Conservation (phyloP, 2,888 invertebrate species). For the Aphodius sticticus region DNA sequence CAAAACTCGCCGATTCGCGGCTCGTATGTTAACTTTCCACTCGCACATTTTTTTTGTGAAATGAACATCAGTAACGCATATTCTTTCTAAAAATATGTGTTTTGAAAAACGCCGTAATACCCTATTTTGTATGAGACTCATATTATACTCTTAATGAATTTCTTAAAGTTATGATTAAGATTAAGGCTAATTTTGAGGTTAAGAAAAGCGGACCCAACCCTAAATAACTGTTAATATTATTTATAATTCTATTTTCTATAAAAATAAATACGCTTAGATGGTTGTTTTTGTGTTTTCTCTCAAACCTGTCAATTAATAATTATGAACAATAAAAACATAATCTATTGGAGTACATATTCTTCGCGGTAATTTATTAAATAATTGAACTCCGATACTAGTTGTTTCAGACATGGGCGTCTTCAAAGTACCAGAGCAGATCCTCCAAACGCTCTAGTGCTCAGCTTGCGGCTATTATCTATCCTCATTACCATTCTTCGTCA, state of each 20-base stretch:
- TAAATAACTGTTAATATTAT: neutral
- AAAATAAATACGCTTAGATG: neutral
- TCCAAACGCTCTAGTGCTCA: conserved; percentile 50
- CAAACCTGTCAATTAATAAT: too few species aligned
- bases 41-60: too few species aligned
- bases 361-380: neutral
- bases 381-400: neutral
- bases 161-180: too few species aligned
- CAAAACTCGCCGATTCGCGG: too few species aligned
- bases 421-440: conserved; percentile 50
- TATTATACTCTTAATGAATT: neutral
- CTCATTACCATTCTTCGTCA: conserved; percentile 52
- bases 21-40: too few species aligned
- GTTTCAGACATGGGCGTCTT: conserved; percentile 48
- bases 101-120: too few species aligned
- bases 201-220: neutral
- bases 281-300: neutral
- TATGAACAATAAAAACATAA: too few species aligned
- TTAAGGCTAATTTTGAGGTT: neutral
- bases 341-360: neutral
- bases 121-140: neutral
- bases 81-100: too few species aligned
- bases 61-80: too few species aligned
- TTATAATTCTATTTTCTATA: neutral
- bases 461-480: conserved; percentile 54